Evolutionary conservation across 2,113 vertebrate species (phyloP).

Genomic region (Heliornis fulica): DNA sequence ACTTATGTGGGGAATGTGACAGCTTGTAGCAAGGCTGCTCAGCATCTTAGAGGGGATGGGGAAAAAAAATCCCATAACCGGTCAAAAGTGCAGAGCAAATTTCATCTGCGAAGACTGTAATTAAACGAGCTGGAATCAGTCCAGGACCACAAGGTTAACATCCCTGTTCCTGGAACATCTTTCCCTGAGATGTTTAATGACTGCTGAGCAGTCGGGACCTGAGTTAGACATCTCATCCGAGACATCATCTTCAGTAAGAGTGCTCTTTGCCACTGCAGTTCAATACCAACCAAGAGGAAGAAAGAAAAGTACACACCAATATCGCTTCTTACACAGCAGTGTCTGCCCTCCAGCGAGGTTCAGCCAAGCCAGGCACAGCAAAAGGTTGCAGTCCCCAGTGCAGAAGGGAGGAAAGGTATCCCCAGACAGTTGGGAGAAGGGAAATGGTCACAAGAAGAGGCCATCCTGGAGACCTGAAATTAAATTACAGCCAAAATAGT

Average conservation of each 20-base stretch:
- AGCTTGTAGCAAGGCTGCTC: neutral
- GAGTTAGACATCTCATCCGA: neutral
- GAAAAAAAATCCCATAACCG: neutral
- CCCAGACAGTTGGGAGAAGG: rapidly evolving
- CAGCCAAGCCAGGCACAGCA: rapidly evolving
- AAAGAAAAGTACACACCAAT: neutral
- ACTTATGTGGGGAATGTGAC: neutral
- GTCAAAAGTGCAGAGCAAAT: slow-evolving; percentile 47
- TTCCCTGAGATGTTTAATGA: slow-evolving; percentile 48
- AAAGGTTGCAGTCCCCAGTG: neutral
- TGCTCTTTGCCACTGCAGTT: slow-evolving; percentile 12
- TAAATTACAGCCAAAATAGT: neutral
- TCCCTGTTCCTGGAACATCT: slow-evolving; percentile 43
- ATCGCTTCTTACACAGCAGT: neutral
- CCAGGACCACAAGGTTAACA: slow-evolving; percentile 46
- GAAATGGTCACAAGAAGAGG: neutral
- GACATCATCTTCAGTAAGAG: neutral
- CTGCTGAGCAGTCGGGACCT: slow-evolving; percentile 2
- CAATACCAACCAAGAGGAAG: neutral
- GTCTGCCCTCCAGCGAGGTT: neutral
- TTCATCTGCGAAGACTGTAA: slow-evolving; percentile 36
- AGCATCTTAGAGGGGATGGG: neutral
- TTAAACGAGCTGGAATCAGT: slow-evolving; percentile 32
- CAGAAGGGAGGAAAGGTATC: neutral
- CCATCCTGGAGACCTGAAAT: neutral